phyloP scores from a whole-genome alignment of 2,797 vertebrate species.

The Clarias fuscus region DNA sequence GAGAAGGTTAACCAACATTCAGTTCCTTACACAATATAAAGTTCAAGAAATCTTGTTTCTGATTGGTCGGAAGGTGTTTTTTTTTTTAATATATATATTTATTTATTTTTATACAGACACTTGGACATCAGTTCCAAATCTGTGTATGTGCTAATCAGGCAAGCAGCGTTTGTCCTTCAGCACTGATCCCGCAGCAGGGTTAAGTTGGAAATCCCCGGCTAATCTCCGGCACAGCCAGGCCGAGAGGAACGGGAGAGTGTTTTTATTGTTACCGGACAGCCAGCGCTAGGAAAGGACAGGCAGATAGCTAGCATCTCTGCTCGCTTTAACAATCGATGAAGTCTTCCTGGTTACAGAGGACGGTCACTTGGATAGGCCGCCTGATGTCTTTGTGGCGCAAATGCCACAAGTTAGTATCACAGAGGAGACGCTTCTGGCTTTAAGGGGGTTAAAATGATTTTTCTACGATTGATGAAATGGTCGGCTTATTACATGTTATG shows the following conservation, averaged over 20 bases:
- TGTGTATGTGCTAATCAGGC: neutral
- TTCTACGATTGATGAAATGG: neutral
- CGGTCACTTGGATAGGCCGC: conserved; percentile 70
- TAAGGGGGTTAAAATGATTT: neutral
- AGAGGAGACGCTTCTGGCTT: neutral
- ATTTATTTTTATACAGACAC: neutral
- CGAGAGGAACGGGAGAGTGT: conserved; percentile 35
- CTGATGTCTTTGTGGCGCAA: conserved; percentile 72
- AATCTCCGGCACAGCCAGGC: conserved; percentile 63
- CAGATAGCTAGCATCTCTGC: neutral
- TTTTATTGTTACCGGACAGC: conserved; percentile 16
- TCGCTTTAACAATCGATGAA: conserved; percentile 59
- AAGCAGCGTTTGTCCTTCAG: conserved; percentile 21
- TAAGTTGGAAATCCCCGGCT: conserved; percentile 72
- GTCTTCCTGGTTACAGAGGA: conserved; percentile 68
- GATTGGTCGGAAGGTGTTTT: no score
- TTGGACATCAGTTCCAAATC: neutral
- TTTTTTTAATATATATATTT: no score
- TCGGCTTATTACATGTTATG: neutral
- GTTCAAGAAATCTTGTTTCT: no score
- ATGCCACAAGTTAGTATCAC: conserved; percentile 73
- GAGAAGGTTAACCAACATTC: neutral
- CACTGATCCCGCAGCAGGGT: conserved; percentile 63
- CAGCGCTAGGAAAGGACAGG: neutral
- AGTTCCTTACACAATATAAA: neutral